phyloP scores from a whole-genome alignment of 2,888 invertebrate species.

The Nasonovia ribisnigri region DNA sequence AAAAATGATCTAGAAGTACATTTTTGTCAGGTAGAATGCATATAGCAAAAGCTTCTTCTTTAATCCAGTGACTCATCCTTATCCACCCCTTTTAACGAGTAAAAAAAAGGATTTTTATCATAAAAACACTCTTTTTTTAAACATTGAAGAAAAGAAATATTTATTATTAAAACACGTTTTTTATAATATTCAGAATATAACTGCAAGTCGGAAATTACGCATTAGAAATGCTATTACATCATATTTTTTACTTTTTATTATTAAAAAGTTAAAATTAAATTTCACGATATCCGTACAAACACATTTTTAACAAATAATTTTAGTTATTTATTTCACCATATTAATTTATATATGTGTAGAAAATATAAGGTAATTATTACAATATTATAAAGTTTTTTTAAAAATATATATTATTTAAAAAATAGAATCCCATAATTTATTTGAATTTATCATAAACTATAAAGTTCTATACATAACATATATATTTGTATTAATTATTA shows the following conservation, averaged over 20 bases:
- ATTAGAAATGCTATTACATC: neutral
- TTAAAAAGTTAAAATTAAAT: conserved; percentile 31
- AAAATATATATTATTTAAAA: neutral
- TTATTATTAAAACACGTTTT: conserved; percentile 16
- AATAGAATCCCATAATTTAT: neutral
- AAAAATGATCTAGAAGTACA: neutral
- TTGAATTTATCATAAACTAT: neutral
- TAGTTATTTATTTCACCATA: neutral
- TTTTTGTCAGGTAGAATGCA: conserved; percentile 1
- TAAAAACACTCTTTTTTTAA: neutral
- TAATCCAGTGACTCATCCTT: conserved; percentile 2
- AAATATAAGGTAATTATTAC: neutral
- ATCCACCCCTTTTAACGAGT: neutral
- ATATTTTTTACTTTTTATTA: neutral
- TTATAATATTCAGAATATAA: neutral
- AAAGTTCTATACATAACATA: no score
- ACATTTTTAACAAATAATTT: neutral
- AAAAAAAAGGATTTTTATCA: neutral
- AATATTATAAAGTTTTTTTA: neutral
- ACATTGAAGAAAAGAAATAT: neutral
- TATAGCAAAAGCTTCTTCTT: neutral
- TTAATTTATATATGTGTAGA: neutral
- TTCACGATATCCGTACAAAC: neutral
- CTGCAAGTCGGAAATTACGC: neutral
- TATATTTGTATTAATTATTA: neutral